Evolutionary conservation across 2,888 invertebrate species (phyloP).

Genomic region (Leptopterna dolabrata): DNA sequence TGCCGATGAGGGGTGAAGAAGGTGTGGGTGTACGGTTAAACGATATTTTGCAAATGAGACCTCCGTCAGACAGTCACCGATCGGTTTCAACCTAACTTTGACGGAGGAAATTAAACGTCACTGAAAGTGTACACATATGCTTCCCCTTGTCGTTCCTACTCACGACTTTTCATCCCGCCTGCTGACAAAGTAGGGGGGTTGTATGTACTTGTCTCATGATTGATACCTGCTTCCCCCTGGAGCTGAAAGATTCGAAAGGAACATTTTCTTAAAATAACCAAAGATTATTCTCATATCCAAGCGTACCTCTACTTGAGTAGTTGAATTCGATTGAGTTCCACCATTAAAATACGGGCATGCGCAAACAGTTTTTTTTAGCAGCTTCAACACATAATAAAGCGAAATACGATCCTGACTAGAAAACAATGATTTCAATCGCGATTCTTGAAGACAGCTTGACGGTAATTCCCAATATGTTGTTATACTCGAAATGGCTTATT

Average conservation of each 20-base stretch:
- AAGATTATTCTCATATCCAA: too few species aligned
- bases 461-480: too few species aligned
- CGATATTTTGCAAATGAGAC: slow-evolving; percentile 37
- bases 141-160: neutral
- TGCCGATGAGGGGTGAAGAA: neutral
- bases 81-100: slow-evolving; percentile 30
- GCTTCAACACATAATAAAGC: too few species aligned
- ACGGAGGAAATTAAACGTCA: slow-evolving; percentile 55
- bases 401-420: too few species aligned
- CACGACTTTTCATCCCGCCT: neutral
- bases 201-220: neutral
- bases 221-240: neutral
- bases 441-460: too few species aligned
- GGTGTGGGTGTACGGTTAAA: neutral
- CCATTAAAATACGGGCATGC: too few species aligned
- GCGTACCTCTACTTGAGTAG: too few species aligned
- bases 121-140: slow-evolving; percentile 32
- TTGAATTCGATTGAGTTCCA: too few species aligned
- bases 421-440: too few species aligned
- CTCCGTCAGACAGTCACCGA: slow-evolving; percentile 13
- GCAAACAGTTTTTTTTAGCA: too few species aligned
- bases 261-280: neutral
- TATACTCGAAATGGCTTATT: too few species aligned
- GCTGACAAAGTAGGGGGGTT: neutral
- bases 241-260: neutral